Conservation (phyloP, 2,888 invertebrate genomes). For the Oligia strigilis region DNA sequence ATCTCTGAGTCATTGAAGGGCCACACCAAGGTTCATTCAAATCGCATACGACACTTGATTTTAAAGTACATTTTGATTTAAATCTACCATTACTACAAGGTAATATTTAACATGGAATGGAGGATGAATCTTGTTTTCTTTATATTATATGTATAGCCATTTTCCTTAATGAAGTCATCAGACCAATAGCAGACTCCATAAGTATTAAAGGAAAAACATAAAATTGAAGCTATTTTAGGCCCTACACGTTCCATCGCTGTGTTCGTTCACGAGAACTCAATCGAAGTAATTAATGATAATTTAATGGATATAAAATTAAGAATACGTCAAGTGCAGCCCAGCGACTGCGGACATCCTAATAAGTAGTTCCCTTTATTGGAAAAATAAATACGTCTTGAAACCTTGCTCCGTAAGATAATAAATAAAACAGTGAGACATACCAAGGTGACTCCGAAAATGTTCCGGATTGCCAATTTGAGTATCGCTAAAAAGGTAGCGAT, state of each 20-base stretch:
- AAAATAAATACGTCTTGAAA: constrained; percentile 44
- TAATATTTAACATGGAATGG: constrained; percentile 31
- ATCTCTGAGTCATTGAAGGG: constrained; percentile 58
- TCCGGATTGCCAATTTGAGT: constrained; percentile 57
- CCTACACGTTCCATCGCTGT: not conserved
- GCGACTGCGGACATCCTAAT: constrained; percentile 23
- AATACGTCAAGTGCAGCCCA: not conserved
- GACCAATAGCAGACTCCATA: constrained; percentile 30
- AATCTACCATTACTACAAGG: constrained; percentile 37
- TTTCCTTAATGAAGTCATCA: constrained; percentile 56
- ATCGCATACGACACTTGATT: constrained; percentile 50
- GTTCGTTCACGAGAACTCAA: constrained; percentile 8
- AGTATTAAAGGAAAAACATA: constrained; percentile 14
- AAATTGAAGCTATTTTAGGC: constrained; percentile 8
- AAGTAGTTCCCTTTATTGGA: constrained; percentile 41
- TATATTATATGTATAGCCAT: constrained; percentile 12
- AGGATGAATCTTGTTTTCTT: constrained; percentile 16
- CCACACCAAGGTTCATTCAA: constrained; percentile 55
- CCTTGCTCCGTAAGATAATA: constrained; percentile 53
- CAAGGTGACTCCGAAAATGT: constrained; percentile 60
- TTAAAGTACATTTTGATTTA: constrained; percentile 51
- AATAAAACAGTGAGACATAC: constrained; percentile 44
- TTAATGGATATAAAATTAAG: constrained; percentile 8
- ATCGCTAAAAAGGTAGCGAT: constrained; percentile 47
- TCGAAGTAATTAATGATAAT: not conserved